Base-by-base conservation (phyloP, 2,797 vertebrate genomes). In the Sciaenops ocellatus region DNA sequence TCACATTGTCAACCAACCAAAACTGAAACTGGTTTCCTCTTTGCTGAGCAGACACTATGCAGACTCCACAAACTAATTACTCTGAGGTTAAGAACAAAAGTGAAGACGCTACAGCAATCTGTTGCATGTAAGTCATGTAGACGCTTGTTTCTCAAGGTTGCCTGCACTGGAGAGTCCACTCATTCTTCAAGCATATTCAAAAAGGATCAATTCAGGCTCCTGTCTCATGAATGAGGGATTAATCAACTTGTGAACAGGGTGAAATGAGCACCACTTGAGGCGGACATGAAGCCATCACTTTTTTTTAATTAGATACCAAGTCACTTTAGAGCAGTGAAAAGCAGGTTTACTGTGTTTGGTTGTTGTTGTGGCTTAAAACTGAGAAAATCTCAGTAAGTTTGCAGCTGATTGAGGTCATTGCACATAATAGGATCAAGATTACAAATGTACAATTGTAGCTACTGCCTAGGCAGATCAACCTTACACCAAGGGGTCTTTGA, bases 181-280 rank as follows among this genome's bases (percentile, higher is more conserved):
- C 42, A 65, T 66, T 30, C 16, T 73, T 71, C 24, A 69, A 57
- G 30, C 38, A 0, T 70, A 54, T 62, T 78, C 50, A 82, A 57
- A 38, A 69, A 78, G 41, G 56, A 69, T 56, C 38, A 8, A 62
- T 57, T 66, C 15, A 56, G 50, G 24, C 28, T 20, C 0, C 0
- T 0, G 41, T 20, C 75, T 73, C 59, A 44, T 38, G 47, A 69
- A 50, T 6, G 76, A 66, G 12, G 18, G 60, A 65, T 78, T 76
- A 62, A 63, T 52, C 51, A 44, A 44, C 22, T 30, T 3, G 63
- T 44, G 34, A 61, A 20, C 30, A n/a, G 47, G 8, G 38, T 46
- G 20, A 48, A 69, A 24, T 34, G 44, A 82, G 60, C 60, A n/a
- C 38, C 60, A 61, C 60, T 73, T 46, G 9, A 82, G 54, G 46